Evolutionary conservation across 2,888 invertebrate genomes (phyloP).

Genomic region (Beris morrisii): DNA sequence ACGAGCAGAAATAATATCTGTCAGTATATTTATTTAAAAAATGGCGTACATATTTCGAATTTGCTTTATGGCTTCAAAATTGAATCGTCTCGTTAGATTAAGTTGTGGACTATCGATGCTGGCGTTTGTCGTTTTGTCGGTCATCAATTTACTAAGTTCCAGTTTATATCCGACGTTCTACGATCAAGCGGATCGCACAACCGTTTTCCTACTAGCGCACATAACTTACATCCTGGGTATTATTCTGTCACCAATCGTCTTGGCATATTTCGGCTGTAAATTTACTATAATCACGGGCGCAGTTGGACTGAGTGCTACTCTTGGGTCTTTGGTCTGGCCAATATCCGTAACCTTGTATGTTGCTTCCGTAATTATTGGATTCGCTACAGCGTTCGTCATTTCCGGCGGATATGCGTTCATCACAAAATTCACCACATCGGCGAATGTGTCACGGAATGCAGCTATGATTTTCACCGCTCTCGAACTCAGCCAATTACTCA

Average conservation of each 20-base stretch:
- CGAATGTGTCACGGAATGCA: neutral
- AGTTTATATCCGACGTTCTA: conserved; percentile 11
- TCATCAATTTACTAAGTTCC: conserved; percentile 10
- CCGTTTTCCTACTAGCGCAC: conserved; percentile 4
- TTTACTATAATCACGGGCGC: conserved; percentile 5
- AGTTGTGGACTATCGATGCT: neutral
- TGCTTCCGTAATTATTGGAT: neutral
- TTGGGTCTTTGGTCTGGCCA: conserved; percentile 1
- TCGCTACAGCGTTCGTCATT: neutral
- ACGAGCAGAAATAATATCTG: too few species aligned
- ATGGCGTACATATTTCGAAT: too few species aligned
- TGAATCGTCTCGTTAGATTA: conserved; percentile 8
- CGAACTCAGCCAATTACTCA: conserved; percentile 9
- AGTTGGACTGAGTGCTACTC: neutral
- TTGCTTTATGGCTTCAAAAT: neutral
- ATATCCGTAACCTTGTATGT: neutral
- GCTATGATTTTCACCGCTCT: conserved; percentile 3
- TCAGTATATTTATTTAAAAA: too few species aligned
- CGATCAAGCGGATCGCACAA: neutral
- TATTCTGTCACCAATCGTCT: neutral
- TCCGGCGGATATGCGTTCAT: conserved; percentile 6
- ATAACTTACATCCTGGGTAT: conserved; percentile 5
- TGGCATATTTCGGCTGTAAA: conserved; percentile 1
- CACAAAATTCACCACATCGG: neutral
- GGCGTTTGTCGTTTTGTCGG: conserved; percentile 11